Evolutionary conservation across 2,113 vertebrate species (phyloP), one percentile per base, ranked within the genome.

Genomic region (Ahaetulla prasina): DNA sequence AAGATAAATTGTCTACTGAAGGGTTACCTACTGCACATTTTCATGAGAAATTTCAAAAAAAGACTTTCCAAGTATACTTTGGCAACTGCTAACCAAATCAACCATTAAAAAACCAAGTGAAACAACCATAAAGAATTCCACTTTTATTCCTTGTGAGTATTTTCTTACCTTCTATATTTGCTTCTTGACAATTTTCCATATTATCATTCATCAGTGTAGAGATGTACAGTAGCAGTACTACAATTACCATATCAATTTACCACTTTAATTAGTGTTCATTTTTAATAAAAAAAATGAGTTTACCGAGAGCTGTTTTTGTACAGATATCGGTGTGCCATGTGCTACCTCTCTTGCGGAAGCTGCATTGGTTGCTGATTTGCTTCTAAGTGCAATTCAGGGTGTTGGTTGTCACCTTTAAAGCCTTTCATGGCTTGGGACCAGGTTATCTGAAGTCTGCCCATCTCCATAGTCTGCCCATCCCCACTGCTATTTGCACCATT

Each of bases 181-280:
- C 92, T 96, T 93, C 95, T 96, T 95, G 95, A 96, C 95, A 95
- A 95, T 87, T 92, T 95, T 96, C 95, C 95, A 95, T 94, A 93
- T 93, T 95, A 91, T 90, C 92, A 96, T 96, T 94, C 68, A 95
- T 95, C 95, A 95, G 92, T 94, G 91, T 80, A 95, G 91, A 39
- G 68, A 92, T 95, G 93, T 93, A n/a, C n/a, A n/a, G n/a, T n/a
- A 89, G 96, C 93, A 96, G 94, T 94, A 27, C 74, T 96, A 93
- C 74, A 94, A 94, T 96, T 93, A 0, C 1, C 88, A 89, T 91
- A 89, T 68, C n/a, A 90, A 95, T 96, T 91, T 89, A 94, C 95
- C 94, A 95, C 88, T 94, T 95, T 94, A 92, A 95, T 93, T 88
- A 89, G 23, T 89, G 50, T 90, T 95, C 27, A 91, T 95, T 95